Evolutionary conservation across 2,888 invertebrate genomes (phyloP).

Genomic region (Orthonevra nobilis): DNA sequence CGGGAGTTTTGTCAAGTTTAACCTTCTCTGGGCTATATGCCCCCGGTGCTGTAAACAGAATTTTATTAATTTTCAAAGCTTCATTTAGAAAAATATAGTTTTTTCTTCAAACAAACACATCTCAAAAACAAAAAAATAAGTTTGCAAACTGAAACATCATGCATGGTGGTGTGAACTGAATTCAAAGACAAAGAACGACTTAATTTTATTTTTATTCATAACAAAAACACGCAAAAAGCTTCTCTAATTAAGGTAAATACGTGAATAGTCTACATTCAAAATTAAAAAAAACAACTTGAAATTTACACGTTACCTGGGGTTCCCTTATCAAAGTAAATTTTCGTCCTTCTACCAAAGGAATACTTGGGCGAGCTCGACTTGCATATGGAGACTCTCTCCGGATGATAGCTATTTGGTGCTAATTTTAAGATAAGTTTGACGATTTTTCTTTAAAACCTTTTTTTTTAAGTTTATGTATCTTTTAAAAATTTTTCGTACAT

Average conservation of each 20-base stretch:
- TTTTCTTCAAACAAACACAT: neutral
- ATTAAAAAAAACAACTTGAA: constrained; percentile 6
- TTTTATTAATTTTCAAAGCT: constrained; percentile 28
- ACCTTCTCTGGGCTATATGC: constrained; percentile 82
- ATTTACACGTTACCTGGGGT: constrained; percentile 77
- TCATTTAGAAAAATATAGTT: no score
- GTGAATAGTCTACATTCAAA: constrained; percentile 71
- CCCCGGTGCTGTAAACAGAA: constrained; percentile 75
- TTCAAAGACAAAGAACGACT: constrained; percentile 12
- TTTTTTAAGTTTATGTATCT: constrained; percentile 21
- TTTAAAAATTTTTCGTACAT: constrained; percentile 15
- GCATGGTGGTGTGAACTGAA: constrained; percentile 49
- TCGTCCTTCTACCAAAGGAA: constrained; percentile 82
- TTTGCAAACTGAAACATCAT: constrained; percentile 51
- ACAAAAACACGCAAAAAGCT: constrained; percentile 35
- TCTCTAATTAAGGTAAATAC: constrained; percentile 44
- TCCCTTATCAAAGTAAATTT: constrained; percentile 77
- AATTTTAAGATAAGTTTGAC: constrained; percentile 72
- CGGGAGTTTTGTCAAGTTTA: constrained; percentile 80
- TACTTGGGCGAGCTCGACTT: constrained; percentile 80
- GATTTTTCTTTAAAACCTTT: constrained; percentile 37
- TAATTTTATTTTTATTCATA: neutral
- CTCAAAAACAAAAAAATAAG: constrained; percentile 12
- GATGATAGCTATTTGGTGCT: constrained; percentile 81
- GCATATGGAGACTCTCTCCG: constrained; percentile 83